Conservation (phyloP, 2,888 invertebrate genomes). For the Invenusta paracnida region DNA sequence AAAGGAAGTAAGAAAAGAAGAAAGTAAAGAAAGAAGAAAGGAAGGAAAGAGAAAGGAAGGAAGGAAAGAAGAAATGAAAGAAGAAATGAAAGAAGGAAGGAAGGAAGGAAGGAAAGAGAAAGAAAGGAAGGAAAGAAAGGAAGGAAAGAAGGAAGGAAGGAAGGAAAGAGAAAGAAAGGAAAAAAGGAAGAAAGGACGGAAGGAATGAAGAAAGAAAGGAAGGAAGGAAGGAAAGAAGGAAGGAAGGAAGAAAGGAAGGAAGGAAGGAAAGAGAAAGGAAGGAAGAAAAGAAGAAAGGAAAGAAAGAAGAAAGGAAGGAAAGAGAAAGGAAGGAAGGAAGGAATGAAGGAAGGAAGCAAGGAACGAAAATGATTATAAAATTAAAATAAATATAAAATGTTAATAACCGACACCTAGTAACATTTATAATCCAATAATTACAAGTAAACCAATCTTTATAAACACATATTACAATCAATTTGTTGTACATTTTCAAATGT, state of each 20-base stretch:
- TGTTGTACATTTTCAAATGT: too few relatives aligned
- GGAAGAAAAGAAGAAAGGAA: not conserved
- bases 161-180: too few relatives aligned
- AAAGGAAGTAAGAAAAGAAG: not conserved
- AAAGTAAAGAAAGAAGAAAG: not conserved
- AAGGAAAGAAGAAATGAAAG: not conserved
- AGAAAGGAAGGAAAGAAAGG: not conserved
- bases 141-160: not conserved
- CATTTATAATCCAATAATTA: too few relatives aligned
- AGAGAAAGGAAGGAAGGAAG: not conserved
- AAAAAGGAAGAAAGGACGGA: not conserved
- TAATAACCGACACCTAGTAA: too few relatives aligned
- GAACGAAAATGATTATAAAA: not conserved
- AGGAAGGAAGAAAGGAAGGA: not conserved
- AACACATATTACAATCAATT: too few relatives aligned
- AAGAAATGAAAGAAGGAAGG: too few relatives aligned
- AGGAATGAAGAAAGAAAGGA: constrained; percentile 1
- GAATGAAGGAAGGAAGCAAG: not conserved
- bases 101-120: not conserved
- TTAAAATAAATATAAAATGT: too few relatives aligned
- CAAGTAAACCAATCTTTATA: too few relatives aligned
- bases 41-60: not conserved
- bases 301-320: not conserved
- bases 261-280: not conserved
- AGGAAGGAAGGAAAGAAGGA: not conserved